Evolutionary conservation across 23 tunicate genomes (phyloP).

Genomic region (Ciona savignyi): DNA sequence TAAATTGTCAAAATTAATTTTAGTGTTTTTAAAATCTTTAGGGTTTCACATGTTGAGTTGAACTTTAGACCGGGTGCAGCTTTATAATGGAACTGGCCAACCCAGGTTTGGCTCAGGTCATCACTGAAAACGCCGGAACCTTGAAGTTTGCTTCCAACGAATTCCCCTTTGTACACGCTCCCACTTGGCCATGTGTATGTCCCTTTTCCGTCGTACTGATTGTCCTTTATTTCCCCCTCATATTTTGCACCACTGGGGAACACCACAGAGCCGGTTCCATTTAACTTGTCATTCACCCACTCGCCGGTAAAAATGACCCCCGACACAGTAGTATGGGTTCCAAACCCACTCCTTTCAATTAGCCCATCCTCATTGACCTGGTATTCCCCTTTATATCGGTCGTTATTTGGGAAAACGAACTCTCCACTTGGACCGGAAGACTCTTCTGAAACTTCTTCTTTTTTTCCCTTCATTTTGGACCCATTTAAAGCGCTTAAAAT

Average conservation of each 20-base stretch:
- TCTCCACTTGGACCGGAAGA: constrained; percentile 21
- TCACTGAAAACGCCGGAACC: constrained; percentile 73
- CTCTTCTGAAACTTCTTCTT: neutral
- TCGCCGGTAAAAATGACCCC: constrained; percentile 50
- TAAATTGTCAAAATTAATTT: no score
- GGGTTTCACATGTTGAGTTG: constrained; percentile 41
- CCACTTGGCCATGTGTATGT: constrained; percentile 62
- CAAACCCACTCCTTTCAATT: constrained; percentile 54
- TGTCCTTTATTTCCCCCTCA: constrained; percentile 57
- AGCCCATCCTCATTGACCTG: constrained; percentile 27
- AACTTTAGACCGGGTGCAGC: constrained; percentile 81
- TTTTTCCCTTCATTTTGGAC: neutral
- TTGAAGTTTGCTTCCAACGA: constrained; percentile 38
- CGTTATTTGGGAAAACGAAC: constrained; percentile 76
- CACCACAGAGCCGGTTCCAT: constrained; percentile 37
- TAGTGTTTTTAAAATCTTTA: no score
- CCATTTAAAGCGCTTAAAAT: neutral
- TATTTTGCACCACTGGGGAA: constrained; percentile 58
- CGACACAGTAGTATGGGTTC: constrained; percentile 38
- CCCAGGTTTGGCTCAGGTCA: constrained; percentile 53
- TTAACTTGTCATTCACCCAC: constrained; percentile 69
- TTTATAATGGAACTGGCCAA: constrained; percentile 58
- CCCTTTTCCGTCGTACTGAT: constrained; percentile 54
- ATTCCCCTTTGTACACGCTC: constrained; percentile 63
- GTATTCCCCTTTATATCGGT: constrained; percentile 74